Evolutionary conservation across 2,113 vertebrate species (phyloP), one percentile per base, ranked within the genome.

Genomic region (Odobenus rosmarus): DNA sequence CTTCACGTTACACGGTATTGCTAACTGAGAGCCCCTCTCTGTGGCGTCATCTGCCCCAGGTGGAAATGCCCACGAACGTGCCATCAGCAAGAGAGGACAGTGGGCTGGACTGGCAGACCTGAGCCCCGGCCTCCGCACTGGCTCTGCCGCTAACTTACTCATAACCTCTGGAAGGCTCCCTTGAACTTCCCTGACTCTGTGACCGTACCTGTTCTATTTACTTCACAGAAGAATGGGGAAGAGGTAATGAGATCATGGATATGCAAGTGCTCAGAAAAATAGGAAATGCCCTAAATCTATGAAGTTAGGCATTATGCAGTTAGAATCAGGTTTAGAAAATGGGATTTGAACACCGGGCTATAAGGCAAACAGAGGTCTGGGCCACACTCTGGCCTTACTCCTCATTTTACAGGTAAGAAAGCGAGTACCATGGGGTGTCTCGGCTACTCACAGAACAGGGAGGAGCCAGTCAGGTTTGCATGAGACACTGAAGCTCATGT

Each of bases 341-440:
- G n/a, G 49, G 21, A n/a, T 24, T 51, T 83, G 42, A 80, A 61
- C 31, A 19, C 2, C 5, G 61, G 18, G n/a, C 26, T 67, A 7
- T 13, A n/a, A 53, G 42, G 46, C 24, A 71, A 5, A 33, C 3
- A 21, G 24, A 28, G 8, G 4, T 81, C 64, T 15, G 21, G 62
- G 24, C 55, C 61, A 24, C 0, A 0, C 10, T 39, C 51, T 3
- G 0, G 13, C 39, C 49, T 28, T 14, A 9, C 0, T 13, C 55
- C 33, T 71, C 19, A 39, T 62, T 26, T 77, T 21, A 72, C 3
- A 79, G 33, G 36, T 15, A 49, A 71, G 12, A 46, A 64, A 21
- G 8, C 21, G n/a, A 79, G 57, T 7, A 4, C 55, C 14, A 10
- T 1, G 1, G 8, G 72, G 21, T 28, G 26, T 42, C 11, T 15